Evolutionary conservation across 2,113 vertebrate species (phyloP), one percentile per base, ranked within the genome.

Genomic region (Sphaerodactylus townsendi): DNA sequence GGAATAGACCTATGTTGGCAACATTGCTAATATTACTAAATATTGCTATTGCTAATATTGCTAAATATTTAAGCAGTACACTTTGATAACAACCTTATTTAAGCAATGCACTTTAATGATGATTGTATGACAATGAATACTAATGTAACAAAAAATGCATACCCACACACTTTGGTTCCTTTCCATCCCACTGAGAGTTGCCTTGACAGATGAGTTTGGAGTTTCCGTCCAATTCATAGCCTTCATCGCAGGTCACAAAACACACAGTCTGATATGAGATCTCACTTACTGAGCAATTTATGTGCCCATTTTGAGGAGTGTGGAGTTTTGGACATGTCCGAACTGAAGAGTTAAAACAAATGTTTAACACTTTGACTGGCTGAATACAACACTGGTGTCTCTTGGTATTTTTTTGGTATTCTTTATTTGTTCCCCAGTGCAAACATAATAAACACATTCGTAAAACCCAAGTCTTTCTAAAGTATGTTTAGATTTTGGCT

Each of bases 91-190:
- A 37, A 69, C 2, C 10, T 33, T 46, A 3, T 23, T 81, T 76
- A 14, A 68, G 33, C 65, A 33, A 68, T 35, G 19, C 13, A 66
- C n/a, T 33, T 33, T 35, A 33, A 68, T 68, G 65, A 0, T 10
- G 56, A 64, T 10, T 74, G 10, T 4, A 69, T 0, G 64, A n/a
- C 41, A 80, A 46, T 0, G 15, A 50, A 84, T 2, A 46, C 39
- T 35, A 2, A 28, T 30, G 33, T 2, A 77, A 33, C 28, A n/a
- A 59, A 8, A 86, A 94, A 11, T 90, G 96, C 97, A 94, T 97
- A 99, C 99, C 99, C 87, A 98, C 95, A 96, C 99, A 99, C 80
- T 95, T 97, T 46, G 98, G 97, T 75, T 96, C 97, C 85, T 96
- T 92, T 82, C 96, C 96, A 90, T 98, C 98, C 99, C 99, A 99